Evolutionary conservation across 2,113 vertebrate species (phyloP).

Genomic region (Tupaia chinensis): DNA sequence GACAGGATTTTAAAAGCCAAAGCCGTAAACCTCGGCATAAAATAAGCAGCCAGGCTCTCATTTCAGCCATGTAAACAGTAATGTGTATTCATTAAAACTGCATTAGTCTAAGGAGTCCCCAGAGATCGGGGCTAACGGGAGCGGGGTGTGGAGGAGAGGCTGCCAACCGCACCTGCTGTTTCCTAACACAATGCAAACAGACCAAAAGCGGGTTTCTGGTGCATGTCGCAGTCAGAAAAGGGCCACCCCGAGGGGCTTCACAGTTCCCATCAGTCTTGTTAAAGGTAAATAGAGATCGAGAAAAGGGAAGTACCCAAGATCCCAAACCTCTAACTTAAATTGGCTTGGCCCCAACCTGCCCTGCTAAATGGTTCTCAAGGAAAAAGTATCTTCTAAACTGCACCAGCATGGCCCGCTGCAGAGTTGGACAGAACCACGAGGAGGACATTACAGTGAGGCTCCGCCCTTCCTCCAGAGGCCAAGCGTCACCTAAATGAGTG

Average conservation of each 20-base stretch:
- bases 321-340: not conserved
- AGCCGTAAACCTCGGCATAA: conserved; percentile 39
- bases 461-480: not conserved
- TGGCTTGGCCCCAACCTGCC: not conserved
- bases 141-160: not conserved
- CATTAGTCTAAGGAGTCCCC: conserved; percentile 74
- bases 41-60: conserved; percentile 57
- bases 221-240: not conserved
- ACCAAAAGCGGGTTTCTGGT: not conserved
- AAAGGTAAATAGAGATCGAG: conserved; percentile 34
- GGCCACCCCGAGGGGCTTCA: not conserved
- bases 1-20: conserved; percentile 59
- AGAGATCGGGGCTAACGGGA: not conserved
- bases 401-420: not conserved
- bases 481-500: not conserved
- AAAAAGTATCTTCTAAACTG: not conserved
- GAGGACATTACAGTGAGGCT: rapidly evolving
- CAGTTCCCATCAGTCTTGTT: not conserved
- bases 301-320: not conserved
- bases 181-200: conserved; percentile 46
- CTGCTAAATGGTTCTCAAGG: not conserved
- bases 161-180: conserved; percentile 62
- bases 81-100: conserved; percentile 80
- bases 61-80: conserved; percentile 69
- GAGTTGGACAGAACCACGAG: not conserved